Conservation (phyloP, 2,888 invertebrate species). For the Ditula angustiorana region DNA sequence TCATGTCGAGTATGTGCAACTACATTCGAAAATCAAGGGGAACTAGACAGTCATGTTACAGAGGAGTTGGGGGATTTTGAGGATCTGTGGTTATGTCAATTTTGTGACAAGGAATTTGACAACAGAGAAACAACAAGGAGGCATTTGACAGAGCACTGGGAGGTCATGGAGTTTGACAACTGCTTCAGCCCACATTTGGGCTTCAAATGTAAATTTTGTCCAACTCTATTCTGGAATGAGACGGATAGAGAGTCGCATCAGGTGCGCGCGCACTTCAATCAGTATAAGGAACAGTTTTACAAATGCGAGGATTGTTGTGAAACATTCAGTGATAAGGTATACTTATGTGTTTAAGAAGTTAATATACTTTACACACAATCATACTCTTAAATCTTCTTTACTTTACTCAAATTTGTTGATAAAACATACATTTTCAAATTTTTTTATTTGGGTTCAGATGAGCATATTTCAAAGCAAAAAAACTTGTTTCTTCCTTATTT, state of each 20-base stretch:
- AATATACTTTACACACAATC: too few relatives aligned
- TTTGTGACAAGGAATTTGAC: conserved; percentile 80
- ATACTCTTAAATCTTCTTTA: too few relatives aligned
- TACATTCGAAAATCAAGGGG: conserved; percentile 66
- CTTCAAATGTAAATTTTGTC: conserved; percentile 79
- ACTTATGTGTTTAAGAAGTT: conserved; percentile 27
- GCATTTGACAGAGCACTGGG: conserved; percentile 72
- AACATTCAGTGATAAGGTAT: conserved; percentile 79
- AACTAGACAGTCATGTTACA: conserved; percentile 63
- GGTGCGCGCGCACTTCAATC: conserved; percentile 65
- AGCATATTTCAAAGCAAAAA: too few relatives aligned
- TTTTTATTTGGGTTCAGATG: too few relatives aligned
- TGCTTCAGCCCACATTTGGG: conserved; percentile 81
- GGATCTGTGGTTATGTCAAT: conserved; percentile 80
- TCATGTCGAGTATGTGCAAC: conserved; percentile 74
- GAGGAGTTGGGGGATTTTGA: conserved; percentile 74
- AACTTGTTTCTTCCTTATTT: too few relatives aligned
- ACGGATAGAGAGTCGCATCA: conserved; percentile 77
- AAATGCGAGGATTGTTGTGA: conserved; percentile 71
- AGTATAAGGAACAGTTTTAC: conserved; percentile 69
- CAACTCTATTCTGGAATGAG: conserved; percentile 81
- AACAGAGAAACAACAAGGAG: conserved; percentile 64
- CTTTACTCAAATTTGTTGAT: too few relatives aligned
- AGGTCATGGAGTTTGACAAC: conserved; percentile 67
- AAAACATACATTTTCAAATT: too few relatives aligned